Conservation (phyloP, 2,888 invertebrate genomes). For the Sycophila texana region DNA sequence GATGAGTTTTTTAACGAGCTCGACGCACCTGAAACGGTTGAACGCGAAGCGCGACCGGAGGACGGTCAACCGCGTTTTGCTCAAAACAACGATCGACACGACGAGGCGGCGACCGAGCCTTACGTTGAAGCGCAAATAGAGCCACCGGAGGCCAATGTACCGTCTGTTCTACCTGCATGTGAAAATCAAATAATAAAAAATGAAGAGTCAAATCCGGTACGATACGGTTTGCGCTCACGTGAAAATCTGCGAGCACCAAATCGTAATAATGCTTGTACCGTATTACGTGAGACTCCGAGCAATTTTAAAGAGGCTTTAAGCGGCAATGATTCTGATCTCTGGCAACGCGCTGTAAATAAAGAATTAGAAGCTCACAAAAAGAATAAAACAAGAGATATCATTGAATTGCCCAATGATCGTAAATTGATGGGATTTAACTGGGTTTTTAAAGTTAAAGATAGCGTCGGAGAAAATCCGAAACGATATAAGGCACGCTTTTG, state of each 20-base stretch:
- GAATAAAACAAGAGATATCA: constrained; percentile 29
- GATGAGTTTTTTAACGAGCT: neutral
- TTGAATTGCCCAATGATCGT: constrained; percentile 17
- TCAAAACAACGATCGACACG: neutral
- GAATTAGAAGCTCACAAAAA: constrained; percentile 27
- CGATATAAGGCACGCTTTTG: constrained; percentile 38
- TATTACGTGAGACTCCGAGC: neutral
- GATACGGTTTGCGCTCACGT: neutral
- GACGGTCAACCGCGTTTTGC: neutral
- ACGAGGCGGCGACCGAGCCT: neutral
- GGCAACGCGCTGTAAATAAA: constrained; percentile 31
- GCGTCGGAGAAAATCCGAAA: neutral
- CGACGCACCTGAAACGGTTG: neutral
- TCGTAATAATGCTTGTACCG: neutral
- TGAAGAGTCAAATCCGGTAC: neutral
- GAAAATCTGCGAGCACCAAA: neutral
- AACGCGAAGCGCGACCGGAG: neutral
- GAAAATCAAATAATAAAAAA: neutral
- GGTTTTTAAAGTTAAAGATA: constrained; percentile 30
- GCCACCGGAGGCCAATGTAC: neutral
- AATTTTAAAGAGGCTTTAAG: neutral
- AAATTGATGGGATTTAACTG: constrained; percentile 34
- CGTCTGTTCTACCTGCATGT: neutral
- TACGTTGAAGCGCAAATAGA: neutral
- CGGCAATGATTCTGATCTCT: neutral